phyloP scores from a whole-genome alignment of 2,888 invertebrate species.

The Trimorus sp. region DNA sequence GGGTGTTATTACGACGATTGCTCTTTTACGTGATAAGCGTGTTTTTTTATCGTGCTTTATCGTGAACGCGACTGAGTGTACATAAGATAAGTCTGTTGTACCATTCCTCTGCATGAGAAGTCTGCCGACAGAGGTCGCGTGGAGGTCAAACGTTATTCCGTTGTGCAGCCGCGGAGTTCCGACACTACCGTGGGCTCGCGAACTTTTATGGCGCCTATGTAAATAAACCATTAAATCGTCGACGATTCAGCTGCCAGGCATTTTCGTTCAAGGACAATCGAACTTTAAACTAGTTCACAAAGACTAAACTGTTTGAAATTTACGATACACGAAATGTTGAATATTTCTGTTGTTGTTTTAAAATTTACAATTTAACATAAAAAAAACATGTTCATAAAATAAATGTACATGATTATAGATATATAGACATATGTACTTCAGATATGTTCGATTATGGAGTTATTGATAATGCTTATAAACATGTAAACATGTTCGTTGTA shows the following conservation, averaged over 20 bases:
- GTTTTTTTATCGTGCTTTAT: constrained; percentile 57
- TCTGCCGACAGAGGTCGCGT: constrained; percentile 56
- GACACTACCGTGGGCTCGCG: constrained; percentile 9
- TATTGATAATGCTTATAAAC: too few relatives aligned
- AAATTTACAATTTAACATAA: too few relatives aligned
- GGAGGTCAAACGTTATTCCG: constrained; percentile 54
- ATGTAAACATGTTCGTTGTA: too few relatives aligned
- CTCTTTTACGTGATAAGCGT: constrained; percentile 52
- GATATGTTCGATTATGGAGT: too few relatives aligned
- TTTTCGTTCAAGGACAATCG: constrained; percentile 29
- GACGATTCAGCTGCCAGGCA: constrained; percentile 43
- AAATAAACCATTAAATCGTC: constrained; percentile 42
- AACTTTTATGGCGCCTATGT: constrained; percentile 33
- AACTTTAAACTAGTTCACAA: background rate
- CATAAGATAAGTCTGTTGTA: constrained; percentile 62
- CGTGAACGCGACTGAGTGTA: constrained; percentile 53
- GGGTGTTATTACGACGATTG: constrained; percentile 63
- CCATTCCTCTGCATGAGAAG: constrained; percentile 52
- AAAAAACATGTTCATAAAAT: too few relatives aligned
- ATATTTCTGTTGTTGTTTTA: too few relatives aligned
- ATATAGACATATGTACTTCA: too few relatives aligned
- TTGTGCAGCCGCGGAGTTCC: constrained; percentile 12
- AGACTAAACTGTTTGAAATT: too few relatives aligned
- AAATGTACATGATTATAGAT: too few relatives aligned
- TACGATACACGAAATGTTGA: too few relatives aligned